These are phyloP conservation scores for Euphydryas editha DNA, from an alignment of 2,888 invertebrate genomes.

Conservation along the genomic window DNA sequence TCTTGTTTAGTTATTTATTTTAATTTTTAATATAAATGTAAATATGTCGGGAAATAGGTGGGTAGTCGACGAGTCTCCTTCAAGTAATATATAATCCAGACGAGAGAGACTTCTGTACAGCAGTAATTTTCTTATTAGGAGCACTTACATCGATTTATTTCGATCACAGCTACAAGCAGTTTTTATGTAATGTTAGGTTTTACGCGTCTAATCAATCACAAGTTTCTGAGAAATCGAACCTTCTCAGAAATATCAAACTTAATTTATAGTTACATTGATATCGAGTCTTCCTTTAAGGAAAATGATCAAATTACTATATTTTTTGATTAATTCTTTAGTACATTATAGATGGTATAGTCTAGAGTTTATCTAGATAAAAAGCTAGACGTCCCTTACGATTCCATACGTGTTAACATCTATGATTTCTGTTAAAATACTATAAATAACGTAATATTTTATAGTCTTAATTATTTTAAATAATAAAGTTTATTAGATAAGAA, in stretches of 20 bases:
- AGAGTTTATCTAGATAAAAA: background rate
- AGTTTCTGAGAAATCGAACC: conserved; percentile 27
- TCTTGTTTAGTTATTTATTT: background rate
- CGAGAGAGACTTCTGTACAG: conserved; percentile 5
- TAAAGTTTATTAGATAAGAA: too few relatives aligned
- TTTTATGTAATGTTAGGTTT: conserved; percentile 17
- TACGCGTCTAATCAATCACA: conserved; percentile 18
- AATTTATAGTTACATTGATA: conserved; percentile 6
- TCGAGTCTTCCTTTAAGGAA: conserved; percentile 14
- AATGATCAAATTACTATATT: background rate
- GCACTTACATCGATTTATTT: conserved; percentile 12
- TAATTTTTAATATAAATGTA: background rate
- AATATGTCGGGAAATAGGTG: background rate
- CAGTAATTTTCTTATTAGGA: conserved; percentile 13
- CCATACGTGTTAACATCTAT: too few relatives aligned
- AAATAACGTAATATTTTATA: too few relatives aligned
- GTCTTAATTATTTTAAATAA: too few relatives aligned
- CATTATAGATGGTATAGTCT: background rate
- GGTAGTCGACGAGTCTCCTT: background rate
- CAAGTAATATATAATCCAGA: conserved; percentile 7
- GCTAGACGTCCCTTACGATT: too few relatives aligned
- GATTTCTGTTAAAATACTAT: too few relatives aligned
- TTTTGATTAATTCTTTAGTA: conserved; percentile 1
- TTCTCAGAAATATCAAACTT: conserved; percentile 24
- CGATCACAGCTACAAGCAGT: conserved; percentile 11